Evolutionary conservation across 2,888 invertebrate species (phyloP).

Genomic region (Sericinus montela): DNA sequence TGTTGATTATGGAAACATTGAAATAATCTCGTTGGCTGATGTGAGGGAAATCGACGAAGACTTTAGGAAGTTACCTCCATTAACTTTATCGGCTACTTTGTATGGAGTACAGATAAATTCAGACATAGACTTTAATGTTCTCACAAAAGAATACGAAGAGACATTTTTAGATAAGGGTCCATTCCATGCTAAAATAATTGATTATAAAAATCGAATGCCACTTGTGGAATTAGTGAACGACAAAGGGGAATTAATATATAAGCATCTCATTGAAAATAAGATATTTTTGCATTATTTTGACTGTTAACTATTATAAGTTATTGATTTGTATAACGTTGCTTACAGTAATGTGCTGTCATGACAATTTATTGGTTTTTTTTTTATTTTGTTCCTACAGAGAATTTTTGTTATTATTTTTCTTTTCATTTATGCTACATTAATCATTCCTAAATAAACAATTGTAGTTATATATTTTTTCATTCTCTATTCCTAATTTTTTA

Average conservation of each 20-base stretch:
- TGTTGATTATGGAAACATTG: slow-evolving; percentile 87
- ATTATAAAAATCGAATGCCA: slow-evolving; percentile 32
- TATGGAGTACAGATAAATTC: slow-evolving; percentile 53
- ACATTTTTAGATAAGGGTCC: slow-evolving; percentile 53
- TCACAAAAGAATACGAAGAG: slow-evolving; percentile 44
- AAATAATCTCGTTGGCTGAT: slow-evolving; percentile 62
- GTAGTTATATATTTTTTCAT: no score
- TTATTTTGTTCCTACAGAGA: no score
- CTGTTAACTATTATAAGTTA: background rate
- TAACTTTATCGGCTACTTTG: slow-evolving; percentile 69
- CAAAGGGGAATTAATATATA: slow-evolving; percentile 42
- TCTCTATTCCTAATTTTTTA: no score
- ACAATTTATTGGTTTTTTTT: no score
- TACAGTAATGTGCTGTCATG: no score
- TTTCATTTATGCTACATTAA: no score
- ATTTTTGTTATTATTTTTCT: no score
- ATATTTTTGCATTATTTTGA: slow-evolving; percentile 25
- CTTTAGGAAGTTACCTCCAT: slow-evolving; percentile 73
- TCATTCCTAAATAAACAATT: no score
- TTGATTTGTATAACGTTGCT: no score
- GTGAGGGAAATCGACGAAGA: slow-evolving; percentile 70
- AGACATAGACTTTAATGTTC: slow-evolving; percentile 38
- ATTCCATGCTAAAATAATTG: slow-evolving; percentile 48
- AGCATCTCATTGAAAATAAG: slow-evolving; percentile 44
- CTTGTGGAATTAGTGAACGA: slow-evolving; percentile 52